Evolutionary conservation across 2,888 invertebrate genomes (phyloP), one percentile per base, ranked within the genome.

Genomic region (Metellina segmentata): DNA sequence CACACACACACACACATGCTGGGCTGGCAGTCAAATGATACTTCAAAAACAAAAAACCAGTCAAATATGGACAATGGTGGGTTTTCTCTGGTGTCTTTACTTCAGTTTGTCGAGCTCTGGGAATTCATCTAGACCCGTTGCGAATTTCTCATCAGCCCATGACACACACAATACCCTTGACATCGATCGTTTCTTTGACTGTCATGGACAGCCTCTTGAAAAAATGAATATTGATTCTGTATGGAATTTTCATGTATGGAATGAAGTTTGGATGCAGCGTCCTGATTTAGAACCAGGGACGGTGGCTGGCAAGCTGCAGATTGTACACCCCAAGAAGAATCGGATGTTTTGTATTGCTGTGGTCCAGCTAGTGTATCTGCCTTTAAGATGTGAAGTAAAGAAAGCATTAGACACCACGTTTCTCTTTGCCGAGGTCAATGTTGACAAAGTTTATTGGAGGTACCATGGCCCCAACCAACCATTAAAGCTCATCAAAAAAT

Each of bases 161-260:
- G 99, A 99, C 95, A 98, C 98, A 0, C 98, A 99, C 94, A 97
- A 96, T 93, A 98, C 98, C 89, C 95, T 98, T 48, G 98, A 98
- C 0, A 97, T 99, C 7, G 99, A 99, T 94, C 97, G 98, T 93
- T 98, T 98, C 94, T 96, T 97, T 94, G 97, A 97, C 94, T 96
- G 97, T 0, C 96, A 97, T 48, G 98, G 98, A 16, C 96, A 96
- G 94, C 96, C 97, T 9, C 96, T 98, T 95, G 97, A 98, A 81
- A 97, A 97, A 93, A 96, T 97, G 93, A 98, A 97, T 93, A 96
- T 96, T n/a, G 98, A 98, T 94, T 98, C 98, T 0, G 97, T 98
- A 90, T 98, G 98, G 96, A 99, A 98, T 94, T 99, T 98, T 95
- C 99, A 99, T 94, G 98, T 98, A 0, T 99, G 98, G 98, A 98